A percentile compares a stretch with the other conserved stretches of the same genome.
Evolutionary conservation across 2,888 invertebrate species (phyloP).

Genomic region (Drosophila meridiana): DNA sequence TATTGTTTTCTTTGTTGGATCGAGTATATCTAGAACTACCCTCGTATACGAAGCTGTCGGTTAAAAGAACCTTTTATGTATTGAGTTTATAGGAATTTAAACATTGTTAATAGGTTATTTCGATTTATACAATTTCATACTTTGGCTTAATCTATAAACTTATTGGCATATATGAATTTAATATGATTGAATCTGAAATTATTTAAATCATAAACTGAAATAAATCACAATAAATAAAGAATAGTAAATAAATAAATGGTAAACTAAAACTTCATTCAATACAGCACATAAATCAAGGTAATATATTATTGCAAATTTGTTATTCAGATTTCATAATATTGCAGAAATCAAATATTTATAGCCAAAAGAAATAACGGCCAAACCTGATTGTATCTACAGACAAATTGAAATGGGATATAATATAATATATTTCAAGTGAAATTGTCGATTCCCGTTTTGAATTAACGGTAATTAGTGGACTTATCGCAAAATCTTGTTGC

Average conservation of each 20-base stretch:
- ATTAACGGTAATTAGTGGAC: constrained; percentile 29
- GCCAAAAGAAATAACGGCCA: neutral
- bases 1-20: no score
- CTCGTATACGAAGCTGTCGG: no score
- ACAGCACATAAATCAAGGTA: neutral
- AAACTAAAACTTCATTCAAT: neutral
- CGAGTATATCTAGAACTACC: no score
- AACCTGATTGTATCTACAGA: neutral
- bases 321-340: neutral
- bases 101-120: no score
- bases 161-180: neutral
- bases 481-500: constrained; percentile 6
- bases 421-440: neutral
- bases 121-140: no score
- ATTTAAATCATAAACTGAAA: neutral
- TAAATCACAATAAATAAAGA: no score
- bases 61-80: no score
- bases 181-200: neutral
- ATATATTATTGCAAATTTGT: neutral
- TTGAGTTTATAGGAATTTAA: no score
- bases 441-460: neutral
- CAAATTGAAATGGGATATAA: constrained; percentile 10
- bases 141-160: neutral
- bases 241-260: no score
- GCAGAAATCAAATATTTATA: neutral